These are phyloP conservation scores for Caenorhabditis becei DNA, from an alignment of 2,888 invertebrate species.

Conservation along the genomic window DNA sequence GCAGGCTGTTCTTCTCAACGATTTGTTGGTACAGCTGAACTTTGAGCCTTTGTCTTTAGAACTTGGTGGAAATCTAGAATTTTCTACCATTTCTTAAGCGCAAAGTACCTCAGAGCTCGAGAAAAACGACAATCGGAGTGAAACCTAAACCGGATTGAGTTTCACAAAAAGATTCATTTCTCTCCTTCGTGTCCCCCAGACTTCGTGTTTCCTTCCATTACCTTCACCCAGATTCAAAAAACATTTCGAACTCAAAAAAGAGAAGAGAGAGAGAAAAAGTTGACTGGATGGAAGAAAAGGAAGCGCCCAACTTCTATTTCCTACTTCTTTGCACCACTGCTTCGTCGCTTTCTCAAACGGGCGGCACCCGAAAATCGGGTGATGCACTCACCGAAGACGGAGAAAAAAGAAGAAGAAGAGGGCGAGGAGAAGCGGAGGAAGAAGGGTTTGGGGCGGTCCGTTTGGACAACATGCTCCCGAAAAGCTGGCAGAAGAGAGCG, in stretches of 20 bases:
- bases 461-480: constrained; percentile 53
- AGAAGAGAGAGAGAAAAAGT: background rate
- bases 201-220: background rate
- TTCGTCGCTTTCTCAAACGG: constrained; percentile 3
- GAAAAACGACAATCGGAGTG: constrained; percentile 4
- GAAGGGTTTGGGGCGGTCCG: constrained; percentile 37
- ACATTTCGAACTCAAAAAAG: background rate
- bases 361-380: constrained; percentile 42
- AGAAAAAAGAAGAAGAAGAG: constrained; percentile 9
- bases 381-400: constrained; percentile 38
- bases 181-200: constrained; percentile 9
- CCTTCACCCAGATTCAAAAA: background rate
- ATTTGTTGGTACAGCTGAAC: background rate
- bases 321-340: constrained; percentile 25
- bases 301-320: constrained; percentile 6
- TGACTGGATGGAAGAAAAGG: background rate
- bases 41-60: background rate
- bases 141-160: constrained; percentile 43
- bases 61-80: too few relatives aligned
- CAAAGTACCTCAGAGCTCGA: background rate
- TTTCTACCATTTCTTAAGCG: background rate
- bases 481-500: constrained; percentile 53
- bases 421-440: constrained; percentile 23
- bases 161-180: constrained; percentile 20
- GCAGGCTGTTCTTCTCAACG: background rate